Conservation (phyloP, 2,797 vertebrate species). For the Hippoglossus hippoglossus region DNA sequence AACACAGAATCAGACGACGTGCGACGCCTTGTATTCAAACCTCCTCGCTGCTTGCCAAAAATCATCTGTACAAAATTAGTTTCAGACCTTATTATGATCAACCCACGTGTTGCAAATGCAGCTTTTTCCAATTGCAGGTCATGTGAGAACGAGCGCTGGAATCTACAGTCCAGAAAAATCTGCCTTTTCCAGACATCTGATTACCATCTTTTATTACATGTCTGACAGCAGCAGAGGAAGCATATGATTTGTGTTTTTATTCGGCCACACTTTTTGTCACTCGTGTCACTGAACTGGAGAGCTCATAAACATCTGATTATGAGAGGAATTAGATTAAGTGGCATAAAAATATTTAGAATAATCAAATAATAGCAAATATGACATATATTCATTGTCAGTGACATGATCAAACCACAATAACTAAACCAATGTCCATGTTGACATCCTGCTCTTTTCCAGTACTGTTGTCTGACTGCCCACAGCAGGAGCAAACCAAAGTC, state of each 20-base stretch:
- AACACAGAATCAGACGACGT: slow-evolving; percentile 35
- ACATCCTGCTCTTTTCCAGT: slow-evolving; percentile 11
- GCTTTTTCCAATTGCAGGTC: slow-evolving; percentile 39
- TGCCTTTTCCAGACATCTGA: slow-evolving; percentile 35
- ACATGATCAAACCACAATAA: not conserved
- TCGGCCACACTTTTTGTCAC: not conserved
- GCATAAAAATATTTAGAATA: not conserved
- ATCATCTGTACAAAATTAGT: slow-evolving; percentile 21
- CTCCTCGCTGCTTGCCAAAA: slow-evolving; percentile 12
- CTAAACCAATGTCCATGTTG: slow-evolving; percentile 12
- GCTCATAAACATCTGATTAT: not conserved
- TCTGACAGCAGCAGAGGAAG: slow-evolving; percentile 14
- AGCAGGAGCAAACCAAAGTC: slow-evolving; percentile 51
- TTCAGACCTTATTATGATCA: slow-evolving; percentile 38
- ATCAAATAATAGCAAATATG: slow-evolving; percentile 16
- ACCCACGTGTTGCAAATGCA: slow-evolving; percentile 3
- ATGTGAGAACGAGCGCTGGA: slow-evolving; percentile 23
- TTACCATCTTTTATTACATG: slow-evolving; percentile 23
- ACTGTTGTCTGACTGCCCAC: slow-evolving; percentile 30
- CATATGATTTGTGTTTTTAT: slow-evolving; percentile 22
- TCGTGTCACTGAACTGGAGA: slow-evolving; percentile 12
- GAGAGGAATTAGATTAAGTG: slow-evolving; percentile 13
- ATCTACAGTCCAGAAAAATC: slow-evolving; percentile 41
- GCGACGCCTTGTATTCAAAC: slow-evolving; percentile 30
- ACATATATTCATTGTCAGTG: slow-evolving; percentile 1